Conservation (phyloP, 2,113 vertebrate genomes). For the Numenius arquata region DNA sequence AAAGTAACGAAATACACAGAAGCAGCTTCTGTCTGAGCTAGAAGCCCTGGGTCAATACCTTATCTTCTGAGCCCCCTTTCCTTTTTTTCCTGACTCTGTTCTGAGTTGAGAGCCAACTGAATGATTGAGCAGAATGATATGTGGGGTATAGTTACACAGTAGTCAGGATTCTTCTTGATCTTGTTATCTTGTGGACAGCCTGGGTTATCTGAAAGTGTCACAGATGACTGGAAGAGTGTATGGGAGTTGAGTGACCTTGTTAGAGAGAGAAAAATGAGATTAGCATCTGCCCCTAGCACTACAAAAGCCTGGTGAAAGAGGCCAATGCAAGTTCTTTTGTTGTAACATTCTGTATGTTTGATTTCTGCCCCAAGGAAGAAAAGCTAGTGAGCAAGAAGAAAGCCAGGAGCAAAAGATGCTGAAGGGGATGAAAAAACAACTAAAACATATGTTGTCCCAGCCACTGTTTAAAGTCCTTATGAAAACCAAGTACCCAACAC, state of each 20-base stretch:
- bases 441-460: constrained; percentile 84
- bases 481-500: constrained; percentile 93
- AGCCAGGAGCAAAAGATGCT: constrained; percentile 83
- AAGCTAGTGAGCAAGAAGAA: constrained; percentile 76
- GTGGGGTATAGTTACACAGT: not conserved
- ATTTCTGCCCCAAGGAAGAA: constrained; percentile 53
- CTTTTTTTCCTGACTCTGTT: not conserved
- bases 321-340: not conserved
- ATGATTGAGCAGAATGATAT: not conserved
- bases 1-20: not conserved
- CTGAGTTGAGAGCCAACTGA: not conserved
- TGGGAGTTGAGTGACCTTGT: not conserved
- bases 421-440: constrained; percentile 88
- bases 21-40: not conserved
- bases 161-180: not conserved
- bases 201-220: not conserved
- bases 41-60: not conserved
- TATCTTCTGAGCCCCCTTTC: not conserved
- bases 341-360: not conserved
- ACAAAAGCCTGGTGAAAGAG: not conserved
- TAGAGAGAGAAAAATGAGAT: not conserved
- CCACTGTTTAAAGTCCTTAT: constrained; percentile 83
- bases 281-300: not conserved
- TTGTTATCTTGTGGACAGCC: not conserved
- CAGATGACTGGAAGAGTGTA: not conserved